Percentiles rank a stretch among this genome's conserved stretches.
Evolutionary conservation across 2,113 vertebrate genomes (phyloP).

Genomic region (Emberiza fucata): DNA sequence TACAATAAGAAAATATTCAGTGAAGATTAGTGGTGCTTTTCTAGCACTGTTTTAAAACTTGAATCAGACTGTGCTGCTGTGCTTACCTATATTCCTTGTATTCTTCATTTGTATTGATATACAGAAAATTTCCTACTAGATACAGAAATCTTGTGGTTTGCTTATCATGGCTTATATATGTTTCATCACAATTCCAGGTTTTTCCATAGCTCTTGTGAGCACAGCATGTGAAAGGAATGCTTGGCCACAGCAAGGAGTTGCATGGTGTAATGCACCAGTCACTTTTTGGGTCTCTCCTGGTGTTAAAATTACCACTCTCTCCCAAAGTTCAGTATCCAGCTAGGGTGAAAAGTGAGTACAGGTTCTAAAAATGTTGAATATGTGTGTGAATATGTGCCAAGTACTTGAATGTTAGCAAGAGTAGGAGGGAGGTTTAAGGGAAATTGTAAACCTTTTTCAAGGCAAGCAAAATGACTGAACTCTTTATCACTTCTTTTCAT

Average conservation of each 20-base stretch:
- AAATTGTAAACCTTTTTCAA: slow-evolving; percentile 24
- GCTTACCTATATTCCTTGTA: neutral
- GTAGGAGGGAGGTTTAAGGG: neutral
- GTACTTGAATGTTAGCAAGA: neutral
- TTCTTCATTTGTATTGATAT: neutral
- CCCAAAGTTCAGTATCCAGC: neutral
- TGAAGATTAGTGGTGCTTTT: neutral
- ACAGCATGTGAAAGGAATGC: neutral
- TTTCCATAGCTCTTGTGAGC: neutral
- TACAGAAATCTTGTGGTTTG: neutral
- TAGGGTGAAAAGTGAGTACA: neutral
- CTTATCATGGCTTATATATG: rapidly evolving
- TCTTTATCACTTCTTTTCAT: slow-evolving; percentile 13
- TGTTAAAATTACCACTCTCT: neutral
- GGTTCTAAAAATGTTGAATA: slow-evolving; percentile 1
- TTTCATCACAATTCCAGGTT: neutral
- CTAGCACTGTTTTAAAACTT: neutral
- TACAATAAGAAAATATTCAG: neutral
- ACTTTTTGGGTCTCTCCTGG: neutral
- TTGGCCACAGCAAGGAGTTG: neutral
- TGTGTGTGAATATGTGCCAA: neutral
- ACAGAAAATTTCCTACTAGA: neutral
- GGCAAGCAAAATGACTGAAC: slow-evolving; percentile 12
- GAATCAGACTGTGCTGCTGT: neutral
- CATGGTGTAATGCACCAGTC: rapidly evolving